Percentiles rank a stretch among this genome's conserved stretches.
Conservation (phyloP, 1,140 invertebrate species). For the Magallana angulata region DNA sequence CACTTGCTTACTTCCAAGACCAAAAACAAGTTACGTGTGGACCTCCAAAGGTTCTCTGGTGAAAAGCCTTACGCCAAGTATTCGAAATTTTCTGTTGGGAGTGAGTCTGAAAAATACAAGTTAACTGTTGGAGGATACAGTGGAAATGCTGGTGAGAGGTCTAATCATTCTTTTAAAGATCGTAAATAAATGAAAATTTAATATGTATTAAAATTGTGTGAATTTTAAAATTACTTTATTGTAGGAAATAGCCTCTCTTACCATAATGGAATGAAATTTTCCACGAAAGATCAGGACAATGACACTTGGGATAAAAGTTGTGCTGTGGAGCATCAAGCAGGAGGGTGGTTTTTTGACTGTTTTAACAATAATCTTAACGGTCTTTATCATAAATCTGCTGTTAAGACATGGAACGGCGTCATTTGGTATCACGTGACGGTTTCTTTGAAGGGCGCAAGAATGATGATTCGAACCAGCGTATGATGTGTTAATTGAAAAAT, state of each 20-base stretch:
- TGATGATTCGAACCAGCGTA: background rate
- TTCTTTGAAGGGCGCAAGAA: background rate
- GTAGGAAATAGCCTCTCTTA: background rate
- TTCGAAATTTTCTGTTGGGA: constrained; percentile 39
- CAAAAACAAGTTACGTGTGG: constrained; percentile 47
- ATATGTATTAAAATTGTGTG: too few relatives aligned
- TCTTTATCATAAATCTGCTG: background rate
- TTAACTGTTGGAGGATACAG: constrained; percentile 46
- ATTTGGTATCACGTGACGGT: background rate
- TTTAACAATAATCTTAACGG: constrained; percentile 21
- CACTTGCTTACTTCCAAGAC: constrained; percentile 9
- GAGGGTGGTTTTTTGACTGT: constrained; percentile 27
- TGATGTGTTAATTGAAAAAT: too few relatives aligned
- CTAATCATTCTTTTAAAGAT: too few relatives aligned
- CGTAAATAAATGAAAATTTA: too few relatives aligned
- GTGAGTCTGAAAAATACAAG: constrained; percentile 38
- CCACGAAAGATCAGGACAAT: constrained; percentile 37
- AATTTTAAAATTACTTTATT: background rate
- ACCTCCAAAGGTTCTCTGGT: constrained; percentile 51
- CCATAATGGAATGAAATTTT: constrained; percentile 34
- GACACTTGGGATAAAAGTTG: background rate
- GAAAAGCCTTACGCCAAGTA: constrained; percentile 50
- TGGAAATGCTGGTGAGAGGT: constrained; percentile 42
- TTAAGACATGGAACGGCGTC: background rate
- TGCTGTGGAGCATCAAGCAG: background rate